Evolutionary conservation across 2,888 invertebrate genomes (phyloP).

Genomic region (Dynastes maya): DNA sequence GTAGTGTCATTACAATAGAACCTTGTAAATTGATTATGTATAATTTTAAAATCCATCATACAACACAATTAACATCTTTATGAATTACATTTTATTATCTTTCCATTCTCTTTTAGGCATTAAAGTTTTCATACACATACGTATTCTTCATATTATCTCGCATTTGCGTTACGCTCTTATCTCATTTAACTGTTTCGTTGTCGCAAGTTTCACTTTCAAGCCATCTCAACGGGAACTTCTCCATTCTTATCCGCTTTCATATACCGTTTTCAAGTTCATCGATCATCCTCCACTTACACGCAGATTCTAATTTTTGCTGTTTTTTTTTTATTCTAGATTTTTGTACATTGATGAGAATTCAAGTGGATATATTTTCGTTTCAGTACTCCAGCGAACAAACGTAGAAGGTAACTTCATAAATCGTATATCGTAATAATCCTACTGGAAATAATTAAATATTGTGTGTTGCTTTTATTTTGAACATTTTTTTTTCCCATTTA

Average conservation of each 20-base stretch:
- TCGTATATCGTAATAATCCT: not conserved
- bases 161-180: too few relatives aligned
- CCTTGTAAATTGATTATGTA: too few relatives aligned
- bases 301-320: not conserved
- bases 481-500: not conserved
- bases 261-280: not conserved
- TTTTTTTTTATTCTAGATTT: constrained; percentile 24
- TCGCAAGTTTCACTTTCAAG: not conserved
- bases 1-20: too few relatives aligned
- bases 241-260: not conserved
- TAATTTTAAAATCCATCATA: too few relatives aligned
- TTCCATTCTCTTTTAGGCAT: too few relatives aligned
- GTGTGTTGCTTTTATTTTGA: not conserved
- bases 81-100: too few relatives aligned
- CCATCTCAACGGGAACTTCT: not conserved
- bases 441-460: too few relatives aligned
- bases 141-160: too few relatives aligned
- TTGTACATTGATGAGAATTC: constrained; percentile 3
- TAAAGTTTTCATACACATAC: too few relatives aligned
- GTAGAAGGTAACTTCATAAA: constrained; percentile 16
- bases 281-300: constrained; percentile 4
- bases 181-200: not conserved
- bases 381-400: not conserved
- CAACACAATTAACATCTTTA: too few relatives aligned
- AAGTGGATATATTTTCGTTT: constrained; percentile 27